Percentiles rank a stretch among this genome's conserved stretches.
Conservation (phyloP, 2,888 invertebrate species). For the Eristalis arbustorum region DNA sequence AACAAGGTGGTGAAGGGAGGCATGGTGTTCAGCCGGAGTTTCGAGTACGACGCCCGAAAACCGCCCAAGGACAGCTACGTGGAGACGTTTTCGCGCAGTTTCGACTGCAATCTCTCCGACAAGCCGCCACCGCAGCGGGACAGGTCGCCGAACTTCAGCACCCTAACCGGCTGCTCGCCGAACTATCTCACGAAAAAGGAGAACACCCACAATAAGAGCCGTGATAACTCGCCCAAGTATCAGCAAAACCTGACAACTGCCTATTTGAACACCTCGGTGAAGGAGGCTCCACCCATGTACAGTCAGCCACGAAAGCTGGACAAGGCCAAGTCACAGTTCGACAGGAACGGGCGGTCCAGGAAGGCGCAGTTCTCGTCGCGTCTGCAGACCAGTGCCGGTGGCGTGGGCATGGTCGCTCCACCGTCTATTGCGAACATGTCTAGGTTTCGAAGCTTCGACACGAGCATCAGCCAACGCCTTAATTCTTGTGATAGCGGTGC, state of each 20-base stretch:
- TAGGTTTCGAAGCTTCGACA: constrained; percentile 85
- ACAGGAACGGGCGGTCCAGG: constrained; percentile 80
- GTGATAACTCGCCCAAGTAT: constrained; percentile 79
- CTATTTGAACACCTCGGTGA: constrained; percentile 77
- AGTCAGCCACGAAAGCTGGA: constrained; percentile 73
- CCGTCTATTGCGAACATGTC: constrained; percentile 80
- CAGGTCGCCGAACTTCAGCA: constrained; percentile 78
- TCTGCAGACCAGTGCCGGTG: constrained; percentile 66
- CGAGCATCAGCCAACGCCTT: constrained; percentile 80
- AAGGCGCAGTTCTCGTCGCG: constrained; percentile 82
- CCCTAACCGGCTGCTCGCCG: constrained; percentile 79
- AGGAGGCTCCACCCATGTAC: constrained; percentile 78
- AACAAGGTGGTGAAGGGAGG: constrained; percentile 71
- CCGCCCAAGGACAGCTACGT: constrained; percentile 77
- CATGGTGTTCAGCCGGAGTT: constrained; percentile 80
- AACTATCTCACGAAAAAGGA: constrained; percentile 79
- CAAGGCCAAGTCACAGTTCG: constrained; percentile 74
- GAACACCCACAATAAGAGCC: constrained; percentile 75
- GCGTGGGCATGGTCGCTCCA: constrained; percentile 45
- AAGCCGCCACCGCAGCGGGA: constrained; percentile 75
- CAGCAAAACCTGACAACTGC: constrained; percentile 76
- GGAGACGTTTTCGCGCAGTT: constrained; percentile 80
- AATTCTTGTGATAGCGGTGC: constrained; percentile 81
- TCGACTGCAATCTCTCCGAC: constrained; percentile 79
- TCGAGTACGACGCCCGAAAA: constrained; percentile 79